phyloP scores from a whole-genome alignment of 2,113 vertebrate genomes.

The Xyliphius kryptos region DNA sequence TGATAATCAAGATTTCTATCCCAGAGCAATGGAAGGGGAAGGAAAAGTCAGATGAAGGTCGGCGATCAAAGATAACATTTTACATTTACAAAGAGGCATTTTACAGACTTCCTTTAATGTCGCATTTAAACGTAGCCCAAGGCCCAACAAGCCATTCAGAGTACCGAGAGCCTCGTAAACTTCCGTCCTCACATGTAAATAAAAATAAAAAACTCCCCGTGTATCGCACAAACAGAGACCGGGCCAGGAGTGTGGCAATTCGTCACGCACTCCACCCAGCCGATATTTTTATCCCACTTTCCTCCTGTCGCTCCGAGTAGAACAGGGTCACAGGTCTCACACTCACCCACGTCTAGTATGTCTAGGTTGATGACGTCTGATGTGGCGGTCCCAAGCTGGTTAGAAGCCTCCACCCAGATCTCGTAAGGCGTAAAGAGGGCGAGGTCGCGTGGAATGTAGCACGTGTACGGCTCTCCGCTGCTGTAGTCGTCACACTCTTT shows the following conservation, averaged over 20 bases:
- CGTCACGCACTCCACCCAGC: conserved; percentile 31
- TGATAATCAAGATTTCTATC: conserved; percentile 10
- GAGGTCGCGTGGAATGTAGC: conserved; percentile 90
- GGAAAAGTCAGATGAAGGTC: too few species aligned
- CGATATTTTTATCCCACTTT: too few species aligned
- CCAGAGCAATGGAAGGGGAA: conserved; percentile 16
- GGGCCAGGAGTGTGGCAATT: too few species aligned
- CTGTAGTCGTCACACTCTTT: conserved; percentile 86
- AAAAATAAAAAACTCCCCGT: too few species aligned
- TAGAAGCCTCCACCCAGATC: conserved; percentile 96
- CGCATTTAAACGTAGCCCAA: conserved; percentile 31
- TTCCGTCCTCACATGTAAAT: conserved; percentile 7
- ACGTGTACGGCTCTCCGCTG: conserved; percentile 76
- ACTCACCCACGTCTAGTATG: conserved; percentile 94
- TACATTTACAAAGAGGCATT: too few species aligned
- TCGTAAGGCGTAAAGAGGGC: conserved; percentile 96
- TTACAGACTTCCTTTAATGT: conserved; percentile 34
- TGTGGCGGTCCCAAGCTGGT: conserved; percentile 80
- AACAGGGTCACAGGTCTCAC: conserved; percentile 31
- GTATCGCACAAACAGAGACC: too few species aligned
- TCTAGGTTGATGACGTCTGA: conserved; percentile 89
- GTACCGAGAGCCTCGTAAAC: conserved; percentile 20
- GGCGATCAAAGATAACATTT: conserved; percentile 31
- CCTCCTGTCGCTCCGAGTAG: neutral
- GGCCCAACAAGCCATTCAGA: too few species aligned